Evolutionary conservation across 1,140 invertebrate genomes (phyloP).

Genomic region (Drosophila arawakana): DNA sequence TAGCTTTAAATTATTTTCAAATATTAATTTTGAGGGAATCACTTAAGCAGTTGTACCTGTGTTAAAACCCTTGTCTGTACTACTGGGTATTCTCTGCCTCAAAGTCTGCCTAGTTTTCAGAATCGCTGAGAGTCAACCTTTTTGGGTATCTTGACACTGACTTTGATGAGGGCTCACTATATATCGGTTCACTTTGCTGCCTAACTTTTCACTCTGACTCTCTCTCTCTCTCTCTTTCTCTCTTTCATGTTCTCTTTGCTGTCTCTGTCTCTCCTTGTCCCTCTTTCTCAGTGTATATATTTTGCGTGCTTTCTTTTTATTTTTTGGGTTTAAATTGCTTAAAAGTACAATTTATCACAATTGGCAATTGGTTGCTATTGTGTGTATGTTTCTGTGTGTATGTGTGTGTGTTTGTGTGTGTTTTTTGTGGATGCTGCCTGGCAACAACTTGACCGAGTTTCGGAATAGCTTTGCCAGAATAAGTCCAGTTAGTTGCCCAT

Average conservation of each 20-base stretch:
- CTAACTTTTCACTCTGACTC: constrained; percentile 12
- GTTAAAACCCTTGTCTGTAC: background rate
- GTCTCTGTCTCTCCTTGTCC: background rate
- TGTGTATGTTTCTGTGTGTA: constrained; percentile 16
- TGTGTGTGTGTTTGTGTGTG: constrained; percentile 23
- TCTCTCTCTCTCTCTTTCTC: background rate
- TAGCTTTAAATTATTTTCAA: too few relatives aligned
- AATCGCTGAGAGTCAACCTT: constrained; percentile 33
- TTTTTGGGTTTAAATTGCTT: constrained; percentile 70
- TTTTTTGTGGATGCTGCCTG: constrained; percentile 13
- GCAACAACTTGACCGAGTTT: constrained; percentile 56
- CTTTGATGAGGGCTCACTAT: constrained; percentile 64
- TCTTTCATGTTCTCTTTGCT: background rate
- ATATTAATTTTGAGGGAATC: too few relatives aligned
- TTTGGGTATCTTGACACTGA: constrained; percentile 49
- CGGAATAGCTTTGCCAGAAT: constrained; percentile 13
- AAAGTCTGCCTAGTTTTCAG: constrained; percentile 21
- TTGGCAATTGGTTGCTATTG: constrained; percentile 72
- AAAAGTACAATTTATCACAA: constrained; percentile 82
- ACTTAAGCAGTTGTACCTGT: background rate
- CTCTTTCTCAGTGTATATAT: background rate
- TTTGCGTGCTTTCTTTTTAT: constrained; percentile 15
- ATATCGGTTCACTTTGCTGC: constrained; percentile 23
- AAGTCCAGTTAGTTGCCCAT: background rate
- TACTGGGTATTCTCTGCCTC: constrained; percentile 31